A percentile compares a stretch with the other conserved stretches of the same genome.
Evolutionary conservation across 2,797 vertebrate genomes (phyloP).

Genomic region (Helostoma temminkii): DNA sequence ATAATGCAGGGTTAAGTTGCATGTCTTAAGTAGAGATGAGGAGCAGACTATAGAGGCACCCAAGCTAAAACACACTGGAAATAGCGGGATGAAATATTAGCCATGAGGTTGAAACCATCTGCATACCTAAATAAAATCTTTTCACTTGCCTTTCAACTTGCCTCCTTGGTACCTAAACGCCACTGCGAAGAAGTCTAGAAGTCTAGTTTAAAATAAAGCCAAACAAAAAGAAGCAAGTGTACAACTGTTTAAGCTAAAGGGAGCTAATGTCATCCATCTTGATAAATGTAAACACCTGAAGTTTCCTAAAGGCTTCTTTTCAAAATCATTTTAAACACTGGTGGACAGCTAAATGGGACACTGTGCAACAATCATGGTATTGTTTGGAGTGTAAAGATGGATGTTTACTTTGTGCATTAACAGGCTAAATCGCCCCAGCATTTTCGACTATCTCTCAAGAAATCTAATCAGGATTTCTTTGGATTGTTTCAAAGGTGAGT

Average conservation of each 20-base stretch:
- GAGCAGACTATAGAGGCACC: too few species aligned
- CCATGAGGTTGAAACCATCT: background rate
- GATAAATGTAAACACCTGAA: constrained; percentile 62
- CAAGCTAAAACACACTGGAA: too few species aligned
- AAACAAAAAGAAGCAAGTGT: constrained; percentile 33
- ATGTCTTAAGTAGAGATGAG: background rate
- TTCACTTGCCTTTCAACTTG: constrained; percentile 5
- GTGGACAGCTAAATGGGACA: constrained; percentile 59
- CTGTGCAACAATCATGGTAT: constrained; percentile 41
- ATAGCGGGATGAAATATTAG: background rate
- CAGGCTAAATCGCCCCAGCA: constrained; percentile 16
- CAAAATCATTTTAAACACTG: constrained; percentile 65
- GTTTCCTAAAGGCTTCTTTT: constrained; percentile 43
- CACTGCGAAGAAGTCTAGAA: background rate
- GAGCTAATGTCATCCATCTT: constrained; percentile 51
- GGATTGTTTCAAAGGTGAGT: constrained; percentile 44
- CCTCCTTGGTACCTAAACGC: background rate
- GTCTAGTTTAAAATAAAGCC: background rate
- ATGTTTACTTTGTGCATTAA: constrained; percentile 28
- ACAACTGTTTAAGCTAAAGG: constrained; percentile 29
- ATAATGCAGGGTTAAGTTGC: background rate
- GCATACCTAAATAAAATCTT: constrained; percentile 2
- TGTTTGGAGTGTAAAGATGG: constrained; percentile 65
- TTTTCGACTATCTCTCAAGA: constrained; percentile 6
- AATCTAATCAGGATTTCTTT: constrained; percentile 13